phyloP scores from a whole-genome alignment of 64 coral and sea anemone species.

The Cladopsammia gracilis region DNA sequence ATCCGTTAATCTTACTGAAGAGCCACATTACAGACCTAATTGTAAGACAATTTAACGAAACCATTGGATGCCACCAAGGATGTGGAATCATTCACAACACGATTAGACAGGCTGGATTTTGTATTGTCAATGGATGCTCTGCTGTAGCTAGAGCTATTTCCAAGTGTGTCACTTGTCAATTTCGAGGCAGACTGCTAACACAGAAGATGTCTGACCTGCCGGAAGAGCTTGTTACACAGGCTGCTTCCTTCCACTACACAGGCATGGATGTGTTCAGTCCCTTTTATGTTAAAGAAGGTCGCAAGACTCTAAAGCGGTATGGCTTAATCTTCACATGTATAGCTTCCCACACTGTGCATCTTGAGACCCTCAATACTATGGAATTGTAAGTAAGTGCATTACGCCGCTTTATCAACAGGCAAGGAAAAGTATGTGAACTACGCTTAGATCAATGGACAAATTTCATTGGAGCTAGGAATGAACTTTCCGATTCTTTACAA shows the following conservation, averaged over 20 bases:
- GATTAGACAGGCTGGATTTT: slow-evolving; percentile 47
- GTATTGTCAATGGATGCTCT: slow-evolving; percentile 59
- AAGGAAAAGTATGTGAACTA: neutral
- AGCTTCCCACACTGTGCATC: neutral
- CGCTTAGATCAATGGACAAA: neutral
- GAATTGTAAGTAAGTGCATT: neutral
- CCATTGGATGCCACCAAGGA: slow-evolving; percentile 25
- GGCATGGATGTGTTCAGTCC: slow-evolving; percentile 28
- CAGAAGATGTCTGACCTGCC: slow-evolving; percentile 59
- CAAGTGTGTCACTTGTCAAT: slow-evolving; percentile 39
- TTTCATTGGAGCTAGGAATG: neutral
- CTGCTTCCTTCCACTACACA: slow-evolving; percentile 11
- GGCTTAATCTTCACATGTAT: neutral
- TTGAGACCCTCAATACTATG: neutral
- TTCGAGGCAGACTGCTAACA: neutral
- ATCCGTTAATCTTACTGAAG: slow-evolving; percentile 52
- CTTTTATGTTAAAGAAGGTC: slow-evolving; percentile 11
- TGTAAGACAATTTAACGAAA: slow-evolving; percentile 37
- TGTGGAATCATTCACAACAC: slow-evolving; percentile 23
- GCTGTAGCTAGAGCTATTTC: neutral
- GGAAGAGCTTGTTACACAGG: neutral
- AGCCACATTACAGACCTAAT: slow-evolving; percentile 59
- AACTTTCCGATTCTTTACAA: neutral
- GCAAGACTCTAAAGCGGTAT: neutral
- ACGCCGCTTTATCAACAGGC: neutral